Evolutionary conservation across 1,140 invertebrate genomes (phyloP), one percentile per base, ranked within the genome.

Genomic region (Daktulosphaira vitifoliae): DNA sequence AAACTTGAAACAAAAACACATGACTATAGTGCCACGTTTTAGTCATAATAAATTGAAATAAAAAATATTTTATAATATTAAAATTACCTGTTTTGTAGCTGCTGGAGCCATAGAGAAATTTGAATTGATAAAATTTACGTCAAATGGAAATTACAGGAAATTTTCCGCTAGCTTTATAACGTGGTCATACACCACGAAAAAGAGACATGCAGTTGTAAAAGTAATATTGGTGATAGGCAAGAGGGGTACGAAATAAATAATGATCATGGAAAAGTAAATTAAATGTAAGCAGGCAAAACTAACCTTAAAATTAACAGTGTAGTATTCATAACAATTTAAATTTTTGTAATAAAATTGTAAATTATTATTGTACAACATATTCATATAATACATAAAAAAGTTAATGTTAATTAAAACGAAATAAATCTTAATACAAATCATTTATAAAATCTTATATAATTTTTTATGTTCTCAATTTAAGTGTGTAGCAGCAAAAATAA

Each of bases 31-130:
- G 1, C 26, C 11, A 18, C 23, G 25, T 33, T 33, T 33, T n/a
- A n/a, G n/a, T n/a, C n/a, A n/a, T n/a, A n/a, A 33, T 33, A 33
- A 33, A 33, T 33, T 33, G 11, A 33, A 6, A 33, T 6, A 33
- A 33, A 33, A 33, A 33, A 33, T 11, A 6, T 11, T 5, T 33
- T 11, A 33, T 11, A 33, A 33, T 6, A 18, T 48, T 6, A 22
- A 29, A 5, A 4, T 22, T 62, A 62, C 56, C 56, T 46, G 54
- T 62, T 62, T 62, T 8, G 54, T 23, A 29, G 54, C 39, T 8
- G 29, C 29, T 53, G 56, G 56, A 62, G 56, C 56, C 56, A 62
- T 62, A 22, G 3, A 26, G 9, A 62, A 62, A 46, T 3, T 33
- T 16, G 46, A n/a, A 33, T 33, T 5, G 5, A 33, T 33, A 33